A percentile compares a stretch with the other conserved stretches of the same genome.
Evolutionary conservation across 2,888 invertebrate genomes (phyloP).

Genomic region (Rhamphomyia laevipes): DNA sequence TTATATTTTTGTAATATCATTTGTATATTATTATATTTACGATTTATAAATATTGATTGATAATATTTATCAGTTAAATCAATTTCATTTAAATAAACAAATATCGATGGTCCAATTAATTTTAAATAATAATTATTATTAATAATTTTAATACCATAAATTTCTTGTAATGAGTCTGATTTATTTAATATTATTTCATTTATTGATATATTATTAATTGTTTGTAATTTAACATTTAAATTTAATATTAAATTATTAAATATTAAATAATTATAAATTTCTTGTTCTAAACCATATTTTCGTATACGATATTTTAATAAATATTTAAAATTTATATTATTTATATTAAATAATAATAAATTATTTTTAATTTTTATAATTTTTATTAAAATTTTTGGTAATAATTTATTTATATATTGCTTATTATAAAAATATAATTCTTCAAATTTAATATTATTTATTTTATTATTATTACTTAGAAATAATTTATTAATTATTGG

Average conservation of each 20-base stretch:
- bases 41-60: slow-evolving; percentile 23
- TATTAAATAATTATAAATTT: slow-evolving; percentile 25
- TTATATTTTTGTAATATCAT: not conserved
- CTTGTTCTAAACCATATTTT: slow-evolving; percentile 20
- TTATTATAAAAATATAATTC: not conserved
- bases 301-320: slow-evolving; percentile 27
- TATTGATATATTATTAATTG: slow-evolving; percentile 25
- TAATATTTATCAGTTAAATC: slow-evolving; percentile 25
- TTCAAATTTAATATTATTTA: not conserved
- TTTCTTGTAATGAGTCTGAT: slow-evolving; percentile 20
- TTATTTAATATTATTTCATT: slow-evolving; percentile 22
- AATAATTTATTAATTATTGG: not conserved
- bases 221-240: slow-evolving; percentile 19
- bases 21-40: slow-evolving; percentile 22
- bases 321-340: slow-evolving; percentile 25
- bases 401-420: no score
- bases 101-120: slow-evolving; percentile 24
- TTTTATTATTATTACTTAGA: not conserved
- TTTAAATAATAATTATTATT: slow-evolving; percentile 16
- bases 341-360: slow-evolving; percentile 21
- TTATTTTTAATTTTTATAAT: slow-evolving; percentile 1
- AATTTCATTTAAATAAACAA: slow-evolving; percentile 22
- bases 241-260: slow-evolving; percentile 26
- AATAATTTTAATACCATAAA: slow-evolving; percentile 23
- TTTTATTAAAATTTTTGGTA: no score